Percentiles rank a stretch among this genome's conserved stretches.
Evolutionary conservation across 2,113 vertebrate genomes (phyloP).

Genomic region (Mus spicilegus): DNA sequence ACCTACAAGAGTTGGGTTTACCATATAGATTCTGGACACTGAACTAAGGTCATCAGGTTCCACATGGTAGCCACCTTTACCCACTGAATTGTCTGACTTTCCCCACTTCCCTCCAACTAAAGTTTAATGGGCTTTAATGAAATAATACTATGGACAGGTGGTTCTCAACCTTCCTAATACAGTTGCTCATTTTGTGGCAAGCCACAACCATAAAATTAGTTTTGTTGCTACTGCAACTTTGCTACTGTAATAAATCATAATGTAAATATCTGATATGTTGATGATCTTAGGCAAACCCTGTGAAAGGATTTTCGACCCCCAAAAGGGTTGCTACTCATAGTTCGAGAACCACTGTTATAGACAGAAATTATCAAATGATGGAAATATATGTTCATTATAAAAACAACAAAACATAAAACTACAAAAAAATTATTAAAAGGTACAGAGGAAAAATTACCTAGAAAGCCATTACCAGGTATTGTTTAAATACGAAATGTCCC

Average conservation of each 20-base stretch:
- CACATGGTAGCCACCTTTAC: too few relatives aligned
- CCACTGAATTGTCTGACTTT: background rate
- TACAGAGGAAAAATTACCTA: constrained; percentile 8
- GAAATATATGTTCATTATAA: constrained; percentile 33
- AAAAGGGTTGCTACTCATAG: background rate
- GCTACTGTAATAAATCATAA: background rate
- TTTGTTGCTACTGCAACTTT: background rate
- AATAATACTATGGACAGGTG: background rate
- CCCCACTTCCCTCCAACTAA: background rate
- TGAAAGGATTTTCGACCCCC: background rate
- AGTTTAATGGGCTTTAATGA: background rate
- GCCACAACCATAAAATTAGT: background rate
- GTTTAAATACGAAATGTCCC: background rate
- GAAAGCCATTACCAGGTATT: background rate
- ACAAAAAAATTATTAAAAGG: background rate
- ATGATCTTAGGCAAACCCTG: background rate
- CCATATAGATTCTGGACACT: too few relatives aligned
- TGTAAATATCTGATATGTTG: background rate
- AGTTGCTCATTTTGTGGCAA: background rate
- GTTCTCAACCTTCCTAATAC: background rate
- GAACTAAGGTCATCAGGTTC: too few relatives aligned
- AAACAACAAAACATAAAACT: constrained; percentile 4
- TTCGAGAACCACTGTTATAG: background rate
- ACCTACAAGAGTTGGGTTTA: too few relatives aligned
- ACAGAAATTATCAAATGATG: background rate